A percentile compares a stretch with the other conserved stretches of the same genome.
Evolutionary conservation across 2,888 invertebrate species (phyloP).

Genomic region (Perizoma flavofasciatum): DNA sequence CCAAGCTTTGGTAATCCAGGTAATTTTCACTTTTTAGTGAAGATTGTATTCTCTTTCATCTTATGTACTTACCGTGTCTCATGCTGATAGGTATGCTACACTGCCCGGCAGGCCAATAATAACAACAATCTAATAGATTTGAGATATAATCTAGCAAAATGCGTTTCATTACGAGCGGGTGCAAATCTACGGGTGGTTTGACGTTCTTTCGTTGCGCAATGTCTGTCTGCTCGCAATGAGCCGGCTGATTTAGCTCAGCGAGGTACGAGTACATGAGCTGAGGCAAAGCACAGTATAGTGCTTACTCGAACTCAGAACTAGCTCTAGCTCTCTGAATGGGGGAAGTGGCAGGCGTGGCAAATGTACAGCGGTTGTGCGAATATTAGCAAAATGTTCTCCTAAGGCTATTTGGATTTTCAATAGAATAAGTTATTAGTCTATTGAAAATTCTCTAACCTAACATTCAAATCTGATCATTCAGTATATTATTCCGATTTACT

Average conservation of each 20-base stretch:
- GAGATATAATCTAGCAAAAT: slow-evolving; percentile 62
- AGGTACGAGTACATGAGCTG: slow-evolving; percentile 52
- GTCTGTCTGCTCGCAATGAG: slow-evolving; percentile 55
- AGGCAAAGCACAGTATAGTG: not conserved
- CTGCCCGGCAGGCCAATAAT: slow-evolving; percentile 48
- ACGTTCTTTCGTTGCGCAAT: slow-evolving; percentile 59
- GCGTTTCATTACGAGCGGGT: slow-evolving; percentile 59
- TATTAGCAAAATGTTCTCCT: no score
- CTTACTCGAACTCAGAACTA: not conserved
- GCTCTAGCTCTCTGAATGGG: not conserved
- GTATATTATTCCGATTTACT: no score
- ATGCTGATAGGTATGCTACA: no score
- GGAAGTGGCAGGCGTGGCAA: not conserved
- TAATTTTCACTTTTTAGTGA: no score
- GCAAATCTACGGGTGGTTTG: slow-evolving; percentile 63
- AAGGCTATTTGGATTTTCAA: no score
- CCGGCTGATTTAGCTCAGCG: slow-evolving; percentile 61
- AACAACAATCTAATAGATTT: slow-evolving; percentile 59
- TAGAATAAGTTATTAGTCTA: no score
- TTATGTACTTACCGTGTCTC: no score
- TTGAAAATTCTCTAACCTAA: no score
- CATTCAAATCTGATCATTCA: no score
- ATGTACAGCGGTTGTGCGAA: not conserved
- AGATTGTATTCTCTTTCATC: no score
- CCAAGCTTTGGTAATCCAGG: no score